Base-by-base conservation (phyloP, 2,113 vertebrate genomes). In the Chloropsis hardwickii region DNA sequence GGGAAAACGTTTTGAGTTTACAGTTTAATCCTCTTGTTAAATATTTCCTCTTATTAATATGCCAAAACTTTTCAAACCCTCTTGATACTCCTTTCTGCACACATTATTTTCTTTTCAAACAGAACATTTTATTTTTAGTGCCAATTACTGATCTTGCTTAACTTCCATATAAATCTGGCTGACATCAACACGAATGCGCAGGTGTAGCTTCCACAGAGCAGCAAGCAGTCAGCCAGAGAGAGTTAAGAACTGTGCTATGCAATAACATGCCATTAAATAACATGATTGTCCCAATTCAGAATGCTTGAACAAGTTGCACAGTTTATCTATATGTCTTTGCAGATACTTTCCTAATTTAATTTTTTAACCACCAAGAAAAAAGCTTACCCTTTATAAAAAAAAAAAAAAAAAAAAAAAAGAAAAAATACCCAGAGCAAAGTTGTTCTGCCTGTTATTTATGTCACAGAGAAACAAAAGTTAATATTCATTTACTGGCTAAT, bases 21-120 rank as follows among this genome's bases (percentile, higher is more conserved):
- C 94, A 72, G 62, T 80, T 94, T 92, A 90, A 90, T 54, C 74
- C 58, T 64, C 24, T 28, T 70, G 78, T 95, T 83, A 86, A 92
- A 92, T 72, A 93, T 71, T 96, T 93, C 57, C 51, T 64, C 58
- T 33, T 88, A 90, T 69, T 86, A 91, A 92, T 35, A 69, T 3
- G 48, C 76, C 82, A 86, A 83, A 86, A 64, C 39, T 39, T 95
- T 92, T 81, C 60, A 92, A 94, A 87, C 62, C 22, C 24, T 90
- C 86, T 81, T 81, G 78, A 83, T 79, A 79, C 45, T 96, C 77
- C 80, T 87, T 90, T 79, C 85, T 89, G 73, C 73, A 92, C 79
- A 67, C 51, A 56, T 54, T 94, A 91, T 96, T 97, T 96, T 94
- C 92, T 96, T 87, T 92, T 57, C 77, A 94, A 97, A 92, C 81